These are phyloP conservation scores for Polypedilum pembai DNA, from an alignment of 1,140 invertebrate species.

Conservation along the genomic window DNA sequence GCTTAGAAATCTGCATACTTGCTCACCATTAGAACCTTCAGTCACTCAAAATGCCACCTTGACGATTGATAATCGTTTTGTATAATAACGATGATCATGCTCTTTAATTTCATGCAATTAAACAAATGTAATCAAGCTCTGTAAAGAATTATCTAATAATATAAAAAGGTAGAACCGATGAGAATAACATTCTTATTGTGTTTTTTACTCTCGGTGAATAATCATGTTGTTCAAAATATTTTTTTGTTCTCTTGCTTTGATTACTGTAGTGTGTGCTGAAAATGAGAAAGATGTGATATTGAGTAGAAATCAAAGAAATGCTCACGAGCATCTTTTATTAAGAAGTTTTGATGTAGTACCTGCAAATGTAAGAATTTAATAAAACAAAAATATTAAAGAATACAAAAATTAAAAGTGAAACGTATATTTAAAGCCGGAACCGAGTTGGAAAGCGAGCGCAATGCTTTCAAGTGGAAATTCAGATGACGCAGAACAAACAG, in stretches of 20 bases:
- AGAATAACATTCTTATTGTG: neutral
- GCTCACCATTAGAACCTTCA: neutral
- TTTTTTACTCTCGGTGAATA: neutral
- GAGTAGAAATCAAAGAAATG: neutral
- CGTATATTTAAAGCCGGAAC: neutral
- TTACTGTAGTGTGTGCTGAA: neutral
- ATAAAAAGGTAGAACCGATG: neutral
- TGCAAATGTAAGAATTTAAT: neutral
- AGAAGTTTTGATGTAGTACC: neutral
- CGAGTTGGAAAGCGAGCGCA: neutral
- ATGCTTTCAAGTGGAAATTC: neutral
- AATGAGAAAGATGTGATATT: neutral
- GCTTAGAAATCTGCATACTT: neutral
- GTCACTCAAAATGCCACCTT: conserved; percentile 11
- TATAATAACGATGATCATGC: neutral
- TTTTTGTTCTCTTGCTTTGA: neutral
- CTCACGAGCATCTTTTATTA: neutral
- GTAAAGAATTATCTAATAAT: neutral
- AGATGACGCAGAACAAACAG: neutral
- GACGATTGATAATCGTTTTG: neutral
- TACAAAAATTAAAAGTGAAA: neutral
- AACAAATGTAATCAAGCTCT: neutral
- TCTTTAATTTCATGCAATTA: conserved; percentile 27
- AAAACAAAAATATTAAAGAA: neutral
- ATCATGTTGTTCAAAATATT: neutral